phyloP scores from a whole-genome alignment of 2,797 vertebrate genomes.

The Botia almorhae region DNA sequence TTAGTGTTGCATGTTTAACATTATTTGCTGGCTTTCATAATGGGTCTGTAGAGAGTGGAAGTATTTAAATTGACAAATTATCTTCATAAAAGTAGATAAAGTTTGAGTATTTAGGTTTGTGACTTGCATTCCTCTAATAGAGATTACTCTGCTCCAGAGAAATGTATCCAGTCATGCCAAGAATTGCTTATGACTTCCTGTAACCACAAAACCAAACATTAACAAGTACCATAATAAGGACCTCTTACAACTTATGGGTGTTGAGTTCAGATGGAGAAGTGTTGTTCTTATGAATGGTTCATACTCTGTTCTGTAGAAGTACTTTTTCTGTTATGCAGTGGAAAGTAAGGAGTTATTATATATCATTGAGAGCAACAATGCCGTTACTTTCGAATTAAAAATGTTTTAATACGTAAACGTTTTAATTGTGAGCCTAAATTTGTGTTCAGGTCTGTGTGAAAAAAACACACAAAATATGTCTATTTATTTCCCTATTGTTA shows the following conservation, averaged over 20 bases:
- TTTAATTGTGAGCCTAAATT: too few relatives aligned
- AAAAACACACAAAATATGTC: neutral
- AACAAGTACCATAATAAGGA: conserved; percentile 7
- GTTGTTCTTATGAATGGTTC: neutral
- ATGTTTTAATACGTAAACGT: neutral
- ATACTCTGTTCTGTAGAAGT: neutral
- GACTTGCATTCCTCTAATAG: conserved; percentile 9
- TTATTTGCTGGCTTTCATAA: conserved; percentile 14
- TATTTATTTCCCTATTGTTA: neutral
- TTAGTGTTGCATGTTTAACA: conserved; percentile 25
- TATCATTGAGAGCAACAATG: neutral
- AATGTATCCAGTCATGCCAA: neutral
- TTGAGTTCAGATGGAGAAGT: neutral
- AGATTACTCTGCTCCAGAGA: conserved; percentile 10
- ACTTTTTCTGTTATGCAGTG: neutral
- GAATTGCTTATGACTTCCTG: neutral
- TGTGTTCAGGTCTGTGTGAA: neutral
- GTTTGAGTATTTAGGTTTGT: neutral
- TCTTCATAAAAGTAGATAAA: neutral
- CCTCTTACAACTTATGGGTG: conserved; percentile 2
- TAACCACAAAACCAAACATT: conserved; percentile 10
- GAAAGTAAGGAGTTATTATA: neutral
- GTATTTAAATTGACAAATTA: conserved; percentile 10
- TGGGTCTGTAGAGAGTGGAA: neutral
- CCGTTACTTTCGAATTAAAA: conserved; percentile 41